These are phyloP conservation scores for Corythoichthys intestinalis DNA, from an alignment of 2,113 vertebrate species.

Conservation along the genomic window DNA sequence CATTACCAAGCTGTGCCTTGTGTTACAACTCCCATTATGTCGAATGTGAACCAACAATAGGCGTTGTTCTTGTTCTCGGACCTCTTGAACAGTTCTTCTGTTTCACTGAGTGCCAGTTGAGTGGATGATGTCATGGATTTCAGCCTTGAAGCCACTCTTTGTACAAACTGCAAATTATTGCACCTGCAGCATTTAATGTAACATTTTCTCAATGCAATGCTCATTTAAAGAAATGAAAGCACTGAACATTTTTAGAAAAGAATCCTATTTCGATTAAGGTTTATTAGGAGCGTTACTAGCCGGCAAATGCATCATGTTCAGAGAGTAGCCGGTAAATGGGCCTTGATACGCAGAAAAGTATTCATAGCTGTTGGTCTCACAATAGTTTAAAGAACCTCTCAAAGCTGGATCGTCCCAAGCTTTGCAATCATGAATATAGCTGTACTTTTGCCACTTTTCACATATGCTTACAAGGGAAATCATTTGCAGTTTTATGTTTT, in stretches of 20 bases:
- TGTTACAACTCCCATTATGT: conserved; percentile 65
- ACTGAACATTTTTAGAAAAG: not conserved
- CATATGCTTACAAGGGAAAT: too few relatives aligned
- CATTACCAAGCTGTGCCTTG: conserved; percentile 44
- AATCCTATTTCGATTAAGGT: not conserved
- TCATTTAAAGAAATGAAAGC: not conserved
- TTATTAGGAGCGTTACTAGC: not conserved
- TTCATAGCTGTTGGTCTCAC: not conserved
- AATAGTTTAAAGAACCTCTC: not conserved
- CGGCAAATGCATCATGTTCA: not conserved
- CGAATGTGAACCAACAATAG: conserved; percentile 58
- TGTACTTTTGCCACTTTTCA: too few relatives aligned
- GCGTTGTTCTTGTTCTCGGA: conserved; percentile 51
- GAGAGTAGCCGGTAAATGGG: not conserved
- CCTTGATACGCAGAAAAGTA: not conserved
- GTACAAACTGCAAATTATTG: conserved; percentile 17
- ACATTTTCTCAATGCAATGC: not conserved
- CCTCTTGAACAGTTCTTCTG: conserved; percentile 53
- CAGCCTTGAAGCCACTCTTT: conserved; percentile 54
- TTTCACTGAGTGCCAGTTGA: conserved; percentile 46
- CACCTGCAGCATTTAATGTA: not conserved
- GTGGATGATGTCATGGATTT: conserved; percentile 54
- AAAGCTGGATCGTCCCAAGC: not conserved
- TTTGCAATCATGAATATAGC: too few relatives aligned
- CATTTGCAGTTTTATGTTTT: too few relatives aligned